Conservation (phyloP, 1,140 invertebrate species). For the Caenorhabditis remanei region DNA sequence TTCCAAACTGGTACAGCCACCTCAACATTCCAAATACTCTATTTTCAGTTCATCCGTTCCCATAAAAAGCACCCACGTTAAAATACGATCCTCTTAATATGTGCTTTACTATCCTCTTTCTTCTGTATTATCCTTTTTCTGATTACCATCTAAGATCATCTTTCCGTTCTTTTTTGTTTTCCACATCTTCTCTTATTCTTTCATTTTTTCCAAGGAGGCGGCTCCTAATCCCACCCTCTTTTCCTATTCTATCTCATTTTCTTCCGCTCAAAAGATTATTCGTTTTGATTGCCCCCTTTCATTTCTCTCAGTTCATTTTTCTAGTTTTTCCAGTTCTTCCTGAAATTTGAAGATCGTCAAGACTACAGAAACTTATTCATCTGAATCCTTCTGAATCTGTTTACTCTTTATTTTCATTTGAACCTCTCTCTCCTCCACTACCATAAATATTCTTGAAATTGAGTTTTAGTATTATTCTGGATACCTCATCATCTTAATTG, state of each 20-base stretch:
- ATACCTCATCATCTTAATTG: neutral
- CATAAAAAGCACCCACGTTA: no score
- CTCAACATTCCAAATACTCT: no score
- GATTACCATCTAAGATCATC: neutral
- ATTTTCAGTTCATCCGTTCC: neutral
- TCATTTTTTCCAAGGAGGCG: neutral
- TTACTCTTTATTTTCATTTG: neutral
- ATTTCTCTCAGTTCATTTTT: neutral
- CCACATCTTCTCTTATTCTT: neutral
- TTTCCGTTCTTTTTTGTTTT: conserved; percentile 29
- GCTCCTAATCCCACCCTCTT: conserved; percentile 13
- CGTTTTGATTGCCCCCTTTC: neutral
- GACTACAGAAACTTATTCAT: neutral
- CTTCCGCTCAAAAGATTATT: conserved; percentile 27
- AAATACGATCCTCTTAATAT: no score
- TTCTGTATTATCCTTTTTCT: neutral
- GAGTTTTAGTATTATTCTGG: neutral
- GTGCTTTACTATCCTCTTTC: neutral
- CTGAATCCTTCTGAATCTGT: neutral
- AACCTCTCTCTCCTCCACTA: neutral
- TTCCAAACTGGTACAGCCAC: no score
- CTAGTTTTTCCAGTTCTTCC: neutral
- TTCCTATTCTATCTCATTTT: neutral
- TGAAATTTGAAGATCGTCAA: neutral
- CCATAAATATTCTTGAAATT: neutral